These are phyloP conservation scores for Muscicapa adusta DNA, from an alignment of 2,113 vertebrate species.

Conservation along the genomic window DNA sequence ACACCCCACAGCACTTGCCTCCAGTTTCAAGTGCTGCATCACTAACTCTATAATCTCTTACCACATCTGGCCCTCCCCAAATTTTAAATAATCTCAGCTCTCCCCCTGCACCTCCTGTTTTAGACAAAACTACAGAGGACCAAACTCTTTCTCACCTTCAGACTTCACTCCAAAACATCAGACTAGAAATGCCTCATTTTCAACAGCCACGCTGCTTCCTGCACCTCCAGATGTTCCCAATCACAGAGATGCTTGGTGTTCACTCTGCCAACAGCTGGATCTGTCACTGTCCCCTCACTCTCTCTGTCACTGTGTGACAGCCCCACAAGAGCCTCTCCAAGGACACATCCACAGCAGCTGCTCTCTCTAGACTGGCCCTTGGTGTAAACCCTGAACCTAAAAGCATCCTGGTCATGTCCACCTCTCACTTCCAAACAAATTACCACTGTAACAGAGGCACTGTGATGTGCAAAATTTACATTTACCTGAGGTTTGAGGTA, in stretches of 20 bases:
- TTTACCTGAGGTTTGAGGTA: background rate
- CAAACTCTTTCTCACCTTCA: background rate
- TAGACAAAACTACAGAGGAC: background rate
- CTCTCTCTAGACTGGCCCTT: background rate
- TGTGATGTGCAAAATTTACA: background rate
- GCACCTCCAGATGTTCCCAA: background rate
- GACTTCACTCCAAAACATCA: background rate
- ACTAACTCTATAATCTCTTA: background rate
- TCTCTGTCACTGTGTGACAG: no score
- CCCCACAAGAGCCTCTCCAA: accelerated
- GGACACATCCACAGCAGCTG: background rate
- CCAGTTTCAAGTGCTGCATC: background rate
- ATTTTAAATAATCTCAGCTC: background rate
- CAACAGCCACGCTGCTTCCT: background rate
- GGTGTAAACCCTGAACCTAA: background rate
- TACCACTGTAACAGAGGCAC: accelerated
- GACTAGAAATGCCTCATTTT: background rate
- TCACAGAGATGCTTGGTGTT: accelerated
- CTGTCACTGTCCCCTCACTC: background rate
- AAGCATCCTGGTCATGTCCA: background rate
- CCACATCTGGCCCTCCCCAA: background rate
- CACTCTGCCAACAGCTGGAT: background rate
- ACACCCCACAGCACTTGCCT: background rate
- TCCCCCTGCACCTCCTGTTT: background rate
- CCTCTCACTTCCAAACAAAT: background rate